Evolutionary conservation across 1,140 invertebrate genomes (phyloP), one percentile per base, ranked within the genome.

Genomic region (Drosophila nannoptera): DNA sequence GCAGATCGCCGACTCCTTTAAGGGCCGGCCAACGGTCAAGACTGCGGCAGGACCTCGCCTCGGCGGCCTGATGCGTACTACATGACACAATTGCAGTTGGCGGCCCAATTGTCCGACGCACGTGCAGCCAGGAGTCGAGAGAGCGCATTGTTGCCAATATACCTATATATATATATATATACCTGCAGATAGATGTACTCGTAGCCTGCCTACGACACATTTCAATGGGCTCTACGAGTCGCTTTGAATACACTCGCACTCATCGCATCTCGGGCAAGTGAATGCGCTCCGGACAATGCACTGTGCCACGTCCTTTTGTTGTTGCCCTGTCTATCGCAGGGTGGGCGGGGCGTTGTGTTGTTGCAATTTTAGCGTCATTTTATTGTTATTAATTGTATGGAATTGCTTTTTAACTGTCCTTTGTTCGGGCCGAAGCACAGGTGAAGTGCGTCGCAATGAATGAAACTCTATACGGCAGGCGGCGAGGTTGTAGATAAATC

Each of bases 291-390:
- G 60, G 81, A 81, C 78, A 83, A 82, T 72, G 60, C 8, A 14
- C 40, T 62, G 52, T 61, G 66, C 46, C 69, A 45, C 43, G 14
- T 64, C 16, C 12, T 54, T 55, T 55, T 69, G 29, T 64, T 56
- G 42, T 36, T 48, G 22, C 22, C 3, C 22, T 22, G 55, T 53
- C 50, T 29, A 38, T 40, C 16, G 11, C 31, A 22, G 4, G 29
- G 49, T 32, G 33, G 54, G 29, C 3, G 29, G 42, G 77, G 81
- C 73, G 73, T 66, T 56, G 52, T 73, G 70, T 80, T 86, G 81
- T 84, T 81, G 81, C 81, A 86, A 77, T 84, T 81, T 84, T 84
- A 80, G 69, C 65, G 73, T 80, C 64, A 83, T 83, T 84, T 84
- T 67, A 84, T 84, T 84, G 80, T 80, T 76, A 69, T 86, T 84